A percentile compares a stretch with the other conserved stretches of the same genome.
Evolutionary conservation across 2,113 vertebrate genomes (phyloP).

Genomic region (Bos indicus): DNA sequence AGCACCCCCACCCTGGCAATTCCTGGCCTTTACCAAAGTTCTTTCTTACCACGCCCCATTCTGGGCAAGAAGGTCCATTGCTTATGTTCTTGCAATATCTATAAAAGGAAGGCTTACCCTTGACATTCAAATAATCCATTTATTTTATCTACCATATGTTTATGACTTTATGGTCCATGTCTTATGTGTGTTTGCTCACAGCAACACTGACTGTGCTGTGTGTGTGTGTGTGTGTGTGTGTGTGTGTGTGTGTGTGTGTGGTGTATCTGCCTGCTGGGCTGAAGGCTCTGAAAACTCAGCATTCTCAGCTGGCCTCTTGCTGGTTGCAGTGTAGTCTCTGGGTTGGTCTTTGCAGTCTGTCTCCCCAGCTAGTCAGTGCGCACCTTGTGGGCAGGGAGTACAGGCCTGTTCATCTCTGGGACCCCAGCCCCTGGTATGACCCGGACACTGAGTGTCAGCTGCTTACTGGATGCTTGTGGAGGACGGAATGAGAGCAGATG

Average conservation of each 20-base stretch:
- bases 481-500: background rate
- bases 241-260: background rate
- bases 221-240: background rate
- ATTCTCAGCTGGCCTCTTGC: background rate
- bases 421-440: background rate
- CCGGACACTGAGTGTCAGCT: background rate
- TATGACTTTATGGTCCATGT: background rate
- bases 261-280: background rate
- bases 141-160: background rate
- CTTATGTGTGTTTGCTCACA: background rate
- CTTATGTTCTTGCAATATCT: background rate
- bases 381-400: background rate
- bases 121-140: background rate
- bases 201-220: background rate
- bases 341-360: background rate
- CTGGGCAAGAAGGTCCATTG: background rate
- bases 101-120: slow-evolving; percentile 32
- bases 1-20: background rate
- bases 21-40: slow-evolving; percentile 21
- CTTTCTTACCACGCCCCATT: background rate
- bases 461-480: background rate
- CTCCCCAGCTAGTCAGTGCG: background rate
- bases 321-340: background rate
- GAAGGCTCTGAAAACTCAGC: background rate
- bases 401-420: background rate